A percentile compares a stretch with the other conserved stretches of the same genome.
Evolutionary conservation across 2,113 vertebrate species (phyloP).

Genomic region (Atrichornis clamosus): DNA sequence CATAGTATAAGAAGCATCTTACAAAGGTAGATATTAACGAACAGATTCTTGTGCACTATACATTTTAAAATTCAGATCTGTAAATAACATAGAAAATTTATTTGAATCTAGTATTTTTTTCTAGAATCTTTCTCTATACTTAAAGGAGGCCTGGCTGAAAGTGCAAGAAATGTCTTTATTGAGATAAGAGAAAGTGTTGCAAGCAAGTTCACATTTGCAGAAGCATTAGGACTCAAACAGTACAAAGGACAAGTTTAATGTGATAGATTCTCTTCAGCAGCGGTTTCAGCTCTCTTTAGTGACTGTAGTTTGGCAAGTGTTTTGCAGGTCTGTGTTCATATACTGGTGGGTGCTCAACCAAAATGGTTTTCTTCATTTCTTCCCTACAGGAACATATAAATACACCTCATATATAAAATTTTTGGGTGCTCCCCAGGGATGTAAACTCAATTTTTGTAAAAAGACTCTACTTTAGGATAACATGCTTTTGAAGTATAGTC

Average conservation of each 20-base stretch:
- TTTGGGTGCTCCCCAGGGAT: neutral
- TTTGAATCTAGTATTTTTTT: neutral
- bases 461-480: neutral
- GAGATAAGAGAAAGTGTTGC: neutral
- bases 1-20: neutral
- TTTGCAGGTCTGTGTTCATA: neutral
- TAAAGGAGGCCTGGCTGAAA: neutral
- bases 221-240: neutral
- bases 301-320: neutral
- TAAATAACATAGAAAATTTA: neutral
- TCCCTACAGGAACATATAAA: neutral
- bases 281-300: neutral
- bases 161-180: neutral
- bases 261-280: neutral
- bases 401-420: neutral
- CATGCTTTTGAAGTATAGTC: neutral
- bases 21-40: neutral
- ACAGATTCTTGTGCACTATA: neutral
- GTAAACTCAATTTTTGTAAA: neutral
- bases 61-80: neutral
- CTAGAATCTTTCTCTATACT: neutral
- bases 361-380: neutral
- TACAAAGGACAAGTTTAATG: neutral
- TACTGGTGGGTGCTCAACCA: neutral
- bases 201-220: neutral